Evolutionary conservation across 2,888 invertebrate genomes (phyloP).

Genomic region (Protonemura montana): DNA sequence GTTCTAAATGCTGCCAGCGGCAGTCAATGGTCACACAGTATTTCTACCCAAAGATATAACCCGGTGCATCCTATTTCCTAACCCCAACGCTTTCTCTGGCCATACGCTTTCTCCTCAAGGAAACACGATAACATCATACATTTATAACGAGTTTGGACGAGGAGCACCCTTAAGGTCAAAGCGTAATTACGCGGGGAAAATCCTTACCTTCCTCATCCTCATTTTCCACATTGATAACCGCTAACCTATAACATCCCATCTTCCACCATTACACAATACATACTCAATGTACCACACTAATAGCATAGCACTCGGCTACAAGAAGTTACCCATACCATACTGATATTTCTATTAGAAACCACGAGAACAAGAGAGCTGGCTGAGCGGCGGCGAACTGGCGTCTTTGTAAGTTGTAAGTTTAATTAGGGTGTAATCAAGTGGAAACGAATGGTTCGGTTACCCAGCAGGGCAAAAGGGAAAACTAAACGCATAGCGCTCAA

Average conservation of each 20-base stretch:
- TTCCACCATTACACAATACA: background rate
- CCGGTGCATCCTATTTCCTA: too few relatives aligned
- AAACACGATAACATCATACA: conserved; percentile 7
- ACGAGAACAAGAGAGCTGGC: background rate
- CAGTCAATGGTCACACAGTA: background rate
- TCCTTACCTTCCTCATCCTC: conserved; percentile 4
- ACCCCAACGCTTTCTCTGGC: background rate
- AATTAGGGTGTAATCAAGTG: conserved; percentile 42
- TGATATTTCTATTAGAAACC: background rate
- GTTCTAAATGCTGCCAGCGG: too few relatives aligned
- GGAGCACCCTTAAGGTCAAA: background rate
- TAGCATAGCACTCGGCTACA: background rate
- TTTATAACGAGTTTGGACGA: background rate
- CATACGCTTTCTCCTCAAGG: background rate
- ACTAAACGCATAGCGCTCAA: background rate
- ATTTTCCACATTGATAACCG: conserved; percentile 4
- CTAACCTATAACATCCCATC: background rate
- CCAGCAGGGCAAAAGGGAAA: conserved; percentile 19
- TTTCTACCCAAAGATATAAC: background rate
- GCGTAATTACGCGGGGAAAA: background rate
- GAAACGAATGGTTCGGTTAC: conserved; percentile 37
- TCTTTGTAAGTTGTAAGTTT: conserved; percentile 40
- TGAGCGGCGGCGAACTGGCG: background rate
- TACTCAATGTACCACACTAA: background rate
- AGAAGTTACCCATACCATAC: background rate